Evolutionary conservation across 2,113 vertebrate species (phyloP).

Genomic region (Alces alces): DNA sequence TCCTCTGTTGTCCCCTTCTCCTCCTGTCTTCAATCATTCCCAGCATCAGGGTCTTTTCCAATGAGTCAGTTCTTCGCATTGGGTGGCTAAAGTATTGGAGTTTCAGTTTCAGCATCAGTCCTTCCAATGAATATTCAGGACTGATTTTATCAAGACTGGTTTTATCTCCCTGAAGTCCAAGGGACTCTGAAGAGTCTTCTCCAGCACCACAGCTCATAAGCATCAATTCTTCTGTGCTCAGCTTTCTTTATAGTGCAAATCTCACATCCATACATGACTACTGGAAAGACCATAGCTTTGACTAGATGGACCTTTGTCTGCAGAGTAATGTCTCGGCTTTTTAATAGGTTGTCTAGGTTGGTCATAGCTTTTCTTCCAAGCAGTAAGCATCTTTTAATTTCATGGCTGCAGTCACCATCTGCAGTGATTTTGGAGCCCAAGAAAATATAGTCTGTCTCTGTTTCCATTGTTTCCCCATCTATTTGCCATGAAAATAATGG

Average conservation of each 20-base stretch:
- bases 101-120: not conserved
- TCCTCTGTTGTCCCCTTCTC: not conserved
- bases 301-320: not conserved
- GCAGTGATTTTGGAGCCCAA: not conserved
- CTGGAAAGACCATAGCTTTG: not conserved
- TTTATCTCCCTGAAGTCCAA: not conserved
- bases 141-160: not conserved
- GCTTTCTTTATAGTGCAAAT: not conserved
- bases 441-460: not conserved
- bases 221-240: not conserved
- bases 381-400: not conserved
- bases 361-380: not conserved
- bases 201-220: not conserved
- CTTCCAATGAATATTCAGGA: not conserved
- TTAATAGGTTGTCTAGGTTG: not conserved
- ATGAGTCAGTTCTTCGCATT: not conserved
- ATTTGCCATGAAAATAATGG: not conserved
- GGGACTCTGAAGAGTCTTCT: not conserved
- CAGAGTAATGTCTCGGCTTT: not conserved
- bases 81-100: not conserved
- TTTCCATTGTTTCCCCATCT: not conserved
- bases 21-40: not conserved
- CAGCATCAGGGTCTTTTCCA: not conserved
- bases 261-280: not conserved
- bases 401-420: not conserved